Evolutionary conservation across 1,140 invertebrate genomes (phyloP).

Genomic region (Metopolophium dirhodum): DNA sequence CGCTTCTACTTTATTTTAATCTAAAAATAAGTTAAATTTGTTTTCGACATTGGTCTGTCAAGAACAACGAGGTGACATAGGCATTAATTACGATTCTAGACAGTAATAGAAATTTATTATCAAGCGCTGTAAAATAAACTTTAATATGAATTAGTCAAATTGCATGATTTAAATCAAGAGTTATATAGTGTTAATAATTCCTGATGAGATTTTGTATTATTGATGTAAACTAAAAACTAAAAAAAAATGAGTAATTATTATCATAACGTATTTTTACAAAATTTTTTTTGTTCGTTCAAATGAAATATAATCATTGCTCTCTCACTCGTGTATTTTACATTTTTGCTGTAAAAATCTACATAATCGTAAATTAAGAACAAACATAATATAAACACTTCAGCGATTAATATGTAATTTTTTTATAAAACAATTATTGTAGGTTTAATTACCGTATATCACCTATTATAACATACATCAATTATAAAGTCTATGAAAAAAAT

Average conservation of each 20-base stretch:
- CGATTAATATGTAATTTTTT: too few species aligned
- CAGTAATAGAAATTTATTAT: not conserved
- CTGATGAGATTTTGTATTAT: not conserved
- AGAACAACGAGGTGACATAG: not conserved
- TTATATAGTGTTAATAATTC: not conserved
- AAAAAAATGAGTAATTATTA: not conserved
- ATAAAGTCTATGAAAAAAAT: too few species aligned
- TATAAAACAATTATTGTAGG: too few species aligned
- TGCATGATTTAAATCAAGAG: not conserved
- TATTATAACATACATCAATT: too few species aligned
- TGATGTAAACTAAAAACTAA: not conserved
- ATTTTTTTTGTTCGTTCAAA: too few species aligned
- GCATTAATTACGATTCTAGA: not conserved
- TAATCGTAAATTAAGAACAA: too few species aligned
- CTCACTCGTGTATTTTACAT: too few species aligned
- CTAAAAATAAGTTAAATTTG: not conserved
- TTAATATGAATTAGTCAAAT: not conserved
- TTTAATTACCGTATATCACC: too few species aligned
- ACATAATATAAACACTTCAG: too few species aligned
- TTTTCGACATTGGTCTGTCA: not conserved
- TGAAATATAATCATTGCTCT: too few species aligned
- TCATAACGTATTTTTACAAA: too few species aligned
- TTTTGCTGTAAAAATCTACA: too few species aligned
- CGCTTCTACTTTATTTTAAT: not conserved
- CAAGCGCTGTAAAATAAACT: not conserved